phyloP scores from a whole-genome alignment of 1,140 invertebrate genomes.

The Eumaeus atala region DNA sequence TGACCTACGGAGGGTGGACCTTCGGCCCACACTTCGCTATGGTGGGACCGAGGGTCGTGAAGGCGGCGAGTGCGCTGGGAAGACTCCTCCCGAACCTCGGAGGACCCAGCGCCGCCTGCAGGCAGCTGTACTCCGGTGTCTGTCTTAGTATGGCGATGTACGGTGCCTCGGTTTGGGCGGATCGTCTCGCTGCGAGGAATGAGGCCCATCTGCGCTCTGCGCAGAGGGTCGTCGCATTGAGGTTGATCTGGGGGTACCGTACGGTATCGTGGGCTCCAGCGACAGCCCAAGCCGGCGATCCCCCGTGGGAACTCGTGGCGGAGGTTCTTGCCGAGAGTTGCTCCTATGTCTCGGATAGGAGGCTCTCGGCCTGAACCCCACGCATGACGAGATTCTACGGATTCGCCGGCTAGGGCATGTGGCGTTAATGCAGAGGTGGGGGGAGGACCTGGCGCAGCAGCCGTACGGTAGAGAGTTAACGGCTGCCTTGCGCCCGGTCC shows the following conservation, averaged over 20 bases:
- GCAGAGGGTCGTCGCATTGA: slow-evolving; percentile 1
- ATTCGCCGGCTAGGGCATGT: no score
- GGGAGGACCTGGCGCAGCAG: no score
- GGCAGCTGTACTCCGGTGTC: slow-evolving; percentile 11
- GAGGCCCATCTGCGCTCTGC: slow-evolving; percentile 2
- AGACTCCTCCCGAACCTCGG: no score
- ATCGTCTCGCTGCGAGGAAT: background rate
- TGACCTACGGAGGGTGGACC: slow-evolving; percentile 3
- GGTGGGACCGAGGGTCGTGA: background rate
- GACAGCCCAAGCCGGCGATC: background rate
- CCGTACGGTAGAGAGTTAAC: no score
- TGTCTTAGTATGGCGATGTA: background rate
- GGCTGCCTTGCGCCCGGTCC: no score
- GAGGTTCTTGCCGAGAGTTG: background rate
- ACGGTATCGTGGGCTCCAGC: slow-evolving; percentile 5
- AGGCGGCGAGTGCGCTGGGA: background rate
- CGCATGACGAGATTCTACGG: no score
- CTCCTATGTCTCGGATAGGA: slow-evolving; percentile 2
- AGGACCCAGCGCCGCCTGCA: slow-evolving; percentile 7
- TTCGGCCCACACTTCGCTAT: background rate
- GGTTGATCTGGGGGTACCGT: slow-evolving; percentile 2
- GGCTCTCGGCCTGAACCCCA: no score
- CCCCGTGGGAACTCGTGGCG: background rate
- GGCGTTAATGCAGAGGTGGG: no score
- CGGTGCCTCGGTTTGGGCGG: background rate